Evolutionary conservation across 2,888 invertebrate species (phyloP), one percentile per base, ranked within the genome.

Genomic region (Drosophila neutralis): DNA sequence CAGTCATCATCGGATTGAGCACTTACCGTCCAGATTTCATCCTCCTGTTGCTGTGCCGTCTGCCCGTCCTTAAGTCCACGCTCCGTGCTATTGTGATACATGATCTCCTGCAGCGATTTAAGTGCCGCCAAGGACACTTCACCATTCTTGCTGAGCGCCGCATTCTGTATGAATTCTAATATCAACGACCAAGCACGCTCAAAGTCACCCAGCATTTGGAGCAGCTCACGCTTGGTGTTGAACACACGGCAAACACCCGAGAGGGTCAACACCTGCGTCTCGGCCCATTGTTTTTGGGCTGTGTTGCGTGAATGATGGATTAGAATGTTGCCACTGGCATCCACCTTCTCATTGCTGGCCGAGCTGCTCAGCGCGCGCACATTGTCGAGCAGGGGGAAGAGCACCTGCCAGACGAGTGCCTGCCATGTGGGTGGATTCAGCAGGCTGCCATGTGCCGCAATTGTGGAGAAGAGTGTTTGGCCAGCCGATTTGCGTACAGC

Each of bases 231-330:
- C 92, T 98, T 97, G 0, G 98, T 97, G 92, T 98, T 98, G 93
- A 99, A 98, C 18, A 97, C 98, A 74, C 98, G 94, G 0, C 98
- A 98, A 27, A 98, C 98, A 0, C 98, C 98, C 4, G 97, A 97
- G 18, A 98, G 93, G 0, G 98, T 97, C 72, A 98, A 93, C 45
- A 97, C 98, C 94, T 98, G 98, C 1, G 99, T 99, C 93, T 99
- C 99, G 0, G 99, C 98, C 99, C 99, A 99, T 91, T 99, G 99
- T 90, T 99, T 99, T 93, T 98, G 98, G 56, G 99, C 99, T 0
- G 99, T 99, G 93, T 99, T 99, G 69, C 99, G 95, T 1, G 99
- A 98, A 93, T 99, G 99, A 93, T 99, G 99, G 87, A 99, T 99
- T 7, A 99, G 94, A 81, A 99, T 98, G 91, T 98, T 98, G 69